Evolutionary conservation across 92 coral and sea anemone species (phyloP), one percentile per base, ranked within the genome.

Genomic region (Paramuricea clavata): DNA sequence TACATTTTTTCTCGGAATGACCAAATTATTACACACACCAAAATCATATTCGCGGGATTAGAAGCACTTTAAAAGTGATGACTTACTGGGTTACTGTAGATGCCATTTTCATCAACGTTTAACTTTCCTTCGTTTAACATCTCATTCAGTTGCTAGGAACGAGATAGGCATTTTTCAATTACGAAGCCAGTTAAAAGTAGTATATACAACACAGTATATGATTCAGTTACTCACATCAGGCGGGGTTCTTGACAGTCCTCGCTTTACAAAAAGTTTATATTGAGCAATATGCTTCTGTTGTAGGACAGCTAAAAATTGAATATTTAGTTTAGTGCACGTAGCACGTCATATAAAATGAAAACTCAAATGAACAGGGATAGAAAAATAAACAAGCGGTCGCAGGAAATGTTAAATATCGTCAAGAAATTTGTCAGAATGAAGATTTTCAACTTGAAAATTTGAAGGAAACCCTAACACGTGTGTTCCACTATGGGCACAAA

Each of bases 161-260:
- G 36, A 59, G 59, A 32, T 42, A 8, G 69, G 59, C 56, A 42
- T 36, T 25, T 50, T 1, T 23, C 15, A 13, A 21, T n/a, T n/a
- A n/a, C n/a, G n/a, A n/a, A n/a, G n/a, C n/a, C n/a, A n/a, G n/a
- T n/a, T n/a, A n/a, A n/a, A n/a, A n/a, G n/a, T n/a, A n/a, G n/a
- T n/a, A n/a, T n/a, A n/a, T n/a, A n/a, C n/a, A n/a, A n/a, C n/a
- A n/a, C n/a, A n/a, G n/a, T n/a, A n/a, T n/a, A n/a, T 36, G 30
- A 25, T 36, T 39, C 39, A 19, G 62, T 17, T 42, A 43, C 89
- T 32, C 70, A 95, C 98, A 87, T 95, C 98, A 12, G 98, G 97
- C 35, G 98, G 67, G 41, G 87, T 94, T 80, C 87, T 96, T 60
- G 98, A 92, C 26, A 96, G 88, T 47, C 99, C 99, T 82, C 98